phyloP scores from a whole-genome alignment of 2,888 invertebrate species.

The Villa cingulata region DNA sequence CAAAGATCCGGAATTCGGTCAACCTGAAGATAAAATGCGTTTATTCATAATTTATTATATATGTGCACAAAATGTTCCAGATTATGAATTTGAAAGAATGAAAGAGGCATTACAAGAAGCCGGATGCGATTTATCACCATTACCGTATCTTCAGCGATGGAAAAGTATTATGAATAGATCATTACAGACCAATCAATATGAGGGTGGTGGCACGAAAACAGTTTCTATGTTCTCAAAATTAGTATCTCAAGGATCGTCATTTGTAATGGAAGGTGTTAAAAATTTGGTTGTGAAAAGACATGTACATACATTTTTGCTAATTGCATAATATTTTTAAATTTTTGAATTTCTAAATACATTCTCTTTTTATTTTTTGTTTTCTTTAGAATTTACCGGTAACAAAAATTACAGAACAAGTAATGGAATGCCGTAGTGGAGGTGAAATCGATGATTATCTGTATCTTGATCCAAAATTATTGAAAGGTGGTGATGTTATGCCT shows the following conservation, averaged over 20 bases:
- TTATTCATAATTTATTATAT: conserved; percentile 87
- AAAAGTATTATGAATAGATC: conserved; percentile 41
- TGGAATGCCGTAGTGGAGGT: conserved; percentile 63
- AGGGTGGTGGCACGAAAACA: conserved; percentile 88
- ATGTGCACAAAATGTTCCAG: conserved; percentile 65
- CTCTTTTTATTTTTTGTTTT: not conserved
- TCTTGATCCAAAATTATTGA: conserved; percentile 88
- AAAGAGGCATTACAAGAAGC: conserved; percentile 62
- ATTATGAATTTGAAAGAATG: conserved; percentile 72
- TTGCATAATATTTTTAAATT: not conserved
- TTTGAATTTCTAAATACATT: not conserved
- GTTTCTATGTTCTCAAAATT: conserved; percentile 97
- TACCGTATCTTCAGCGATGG: conserved; percentile 87
- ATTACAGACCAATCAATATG: conserved; percentile 60
- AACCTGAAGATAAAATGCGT: conserved; percentile 82
- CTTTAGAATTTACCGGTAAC: conserved; percentile 84
- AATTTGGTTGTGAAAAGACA: conserved; percentile 97
- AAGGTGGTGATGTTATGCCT: conserved; percentile 50
- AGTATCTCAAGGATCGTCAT: conserved; percentile 91
- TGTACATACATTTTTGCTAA: conserved; percentile 47
- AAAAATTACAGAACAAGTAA: conserved; percentile 76
- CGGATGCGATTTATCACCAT: conserved; percentile 73
- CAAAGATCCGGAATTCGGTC: conserved; percentile 73
- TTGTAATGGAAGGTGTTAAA: conserved; percentile 99
- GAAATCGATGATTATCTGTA: conserved; percentile 83